Conservation (phyloP, 1,140 invertebrate genomes). For the Lucilia cuprina region DNA sequence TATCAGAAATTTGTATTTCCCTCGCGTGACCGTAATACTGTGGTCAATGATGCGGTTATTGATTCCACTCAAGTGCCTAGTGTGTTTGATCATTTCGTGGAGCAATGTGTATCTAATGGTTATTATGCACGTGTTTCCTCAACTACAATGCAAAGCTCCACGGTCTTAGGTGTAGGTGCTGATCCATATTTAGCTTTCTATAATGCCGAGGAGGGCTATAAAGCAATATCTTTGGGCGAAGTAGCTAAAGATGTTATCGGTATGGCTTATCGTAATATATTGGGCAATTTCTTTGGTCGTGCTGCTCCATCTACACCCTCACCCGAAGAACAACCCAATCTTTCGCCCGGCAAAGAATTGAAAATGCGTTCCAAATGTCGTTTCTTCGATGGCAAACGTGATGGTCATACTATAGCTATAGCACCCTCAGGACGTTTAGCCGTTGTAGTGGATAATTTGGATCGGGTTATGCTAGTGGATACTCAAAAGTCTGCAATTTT, state of each 20-base stretch:
- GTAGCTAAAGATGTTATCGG: constrained; percentile 88
- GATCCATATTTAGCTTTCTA: constrained; percentile 89
- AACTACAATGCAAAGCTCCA: constrained; percentile 77
- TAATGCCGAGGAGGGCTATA: constrained; percentile 85
- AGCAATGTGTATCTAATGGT: constrained; percentile 58
- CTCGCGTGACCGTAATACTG: constrained; percentile 71
- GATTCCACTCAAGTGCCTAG: constrained; percentile 78
- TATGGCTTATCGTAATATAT: constrained; percentile 70
- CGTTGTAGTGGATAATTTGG: constrained; percentile 84
- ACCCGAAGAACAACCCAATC: constrained; percentile 49
- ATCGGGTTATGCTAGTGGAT: constrained; percentile 86
- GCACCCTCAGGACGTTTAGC: constrained; percentile 84
- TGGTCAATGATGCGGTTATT: constrained; percentile 78
- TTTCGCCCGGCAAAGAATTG: constrained; percentile 67
- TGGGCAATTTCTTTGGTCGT: constrained; percentile 51
- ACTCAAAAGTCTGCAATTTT: constrained; percentile 79
- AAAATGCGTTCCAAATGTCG: constrained; percentile 76
- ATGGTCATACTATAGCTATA: constrained; percentile 74
- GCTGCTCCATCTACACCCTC: constrained; percentile 36
- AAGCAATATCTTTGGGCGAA: constrained; percentile 76
- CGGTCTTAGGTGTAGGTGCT: constrained; percentile 81
- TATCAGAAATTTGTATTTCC: constrained; percentile 87
- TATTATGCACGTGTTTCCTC: constrained; percentile 69
- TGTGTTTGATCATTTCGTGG: constrained; percentile 86
- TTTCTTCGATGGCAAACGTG: constrained; percentile 82